phyloP scores from a whole-genome alignment of 2,888 invertebrate species.

The Temnothorax rugatulus region DNA sequence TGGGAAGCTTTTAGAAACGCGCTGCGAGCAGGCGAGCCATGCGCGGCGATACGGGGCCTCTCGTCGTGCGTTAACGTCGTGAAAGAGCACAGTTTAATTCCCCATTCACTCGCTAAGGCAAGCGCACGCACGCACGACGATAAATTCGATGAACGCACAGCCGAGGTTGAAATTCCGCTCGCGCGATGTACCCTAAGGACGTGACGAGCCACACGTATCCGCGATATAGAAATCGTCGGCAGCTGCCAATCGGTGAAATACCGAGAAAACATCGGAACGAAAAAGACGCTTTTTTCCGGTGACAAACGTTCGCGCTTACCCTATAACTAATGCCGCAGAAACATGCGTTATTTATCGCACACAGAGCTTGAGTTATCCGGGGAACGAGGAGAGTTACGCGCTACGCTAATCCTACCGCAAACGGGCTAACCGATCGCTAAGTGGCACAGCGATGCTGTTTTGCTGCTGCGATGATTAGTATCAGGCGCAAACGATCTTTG shows the following conservation, averaged over 20 bases:
- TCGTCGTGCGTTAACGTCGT: slow-evolving; percentile 7
- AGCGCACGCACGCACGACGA: slow-evolving; percentile 2
- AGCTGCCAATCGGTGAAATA: slow-evolving; percentile 7
- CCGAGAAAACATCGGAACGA: neutral
- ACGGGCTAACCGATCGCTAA: slow-evolving; percentile 43
- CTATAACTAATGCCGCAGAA: neutral
- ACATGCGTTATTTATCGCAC: neutral
- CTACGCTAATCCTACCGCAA: slow-evolving; percentile 36
- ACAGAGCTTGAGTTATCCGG: neutral
- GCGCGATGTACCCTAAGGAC: slow-evolving; percentile 22
- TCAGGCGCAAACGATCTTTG: slow-evolving; percentile 9
- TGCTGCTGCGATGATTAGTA: neutral
- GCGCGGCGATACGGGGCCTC: slow-evolving; percentile 1
- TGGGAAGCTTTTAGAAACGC: slow-evolving; percentile 51
- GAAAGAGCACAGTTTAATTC: neutral
- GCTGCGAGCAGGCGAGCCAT: slow-evolving; percentile 18
- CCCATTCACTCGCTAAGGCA: slow-evolving; percentile 41
- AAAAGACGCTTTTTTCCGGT: neutral
- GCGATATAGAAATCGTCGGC: slow-evolving; percentile 20
- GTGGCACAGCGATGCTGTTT: slow-evolving; percentile 47
- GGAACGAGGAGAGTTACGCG: slow-evolving; percentile 10
- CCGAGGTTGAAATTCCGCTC: slow-evolving; percentile 39
- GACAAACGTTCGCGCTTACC: neutral
- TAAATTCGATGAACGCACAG: slow-evolving; percentile 37
- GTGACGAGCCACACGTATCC: slow-evolving; percentile 14